These are phyloP conservation scores for Myzus persicae DNA, from an alignment of 1,140 invertebrate genomes.

Conservation along the genomic window DNA sequence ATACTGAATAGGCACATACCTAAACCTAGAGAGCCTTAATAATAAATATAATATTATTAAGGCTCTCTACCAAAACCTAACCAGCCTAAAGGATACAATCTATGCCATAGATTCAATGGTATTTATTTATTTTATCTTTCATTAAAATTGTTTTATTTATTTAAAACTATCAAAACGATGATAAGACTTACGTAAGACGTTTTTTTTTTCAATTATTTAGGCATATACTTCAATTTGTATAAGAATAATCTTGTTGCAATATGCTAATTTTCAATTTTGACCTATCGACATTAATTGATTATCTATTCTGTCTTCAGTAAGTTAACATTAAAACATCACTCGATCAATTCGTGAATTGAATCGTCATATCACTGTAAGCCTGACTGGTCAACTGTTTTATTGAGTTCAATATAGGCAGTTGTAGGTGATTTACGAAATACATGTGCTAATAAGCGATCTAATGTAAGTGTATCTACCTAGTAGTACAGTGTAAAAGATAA, in stretches of 20 bases:
- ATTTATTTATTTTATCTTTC: background rate
- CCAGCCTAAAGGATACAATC: background rate
- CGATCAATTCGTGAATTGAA: background rate
- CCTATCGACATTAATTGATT: background rate
- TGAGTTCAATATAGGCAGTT: too few relatives aligned
- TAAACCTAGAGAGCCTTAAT: too few relatives aligned
- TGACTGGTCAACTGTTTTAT: background rate
- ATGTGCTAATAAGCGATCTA: background rate
- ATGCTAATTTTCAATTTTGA: background rate
- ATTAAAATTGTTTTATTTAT: background rate
- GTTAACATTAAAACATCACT: background rate
- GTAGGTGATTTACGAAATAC: background rate
- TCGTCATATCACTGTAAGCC: background rate
- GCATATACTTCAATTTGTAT: background rate
- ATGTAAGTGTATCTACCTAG: background rate
- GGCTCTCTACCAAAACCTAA: too few relatives aligned
- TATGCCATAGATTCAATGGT: too few relatives aligned
- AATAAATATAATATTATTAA: too few relatives aligned
- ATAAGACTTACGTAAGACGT: background rate
- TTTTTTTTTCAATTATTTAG: background rate
- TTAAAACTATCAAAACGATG: background rate
- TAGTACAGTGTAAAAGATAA: background rate
- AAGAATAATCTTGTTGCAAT: background rate
- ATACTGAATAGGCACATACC: background rate
- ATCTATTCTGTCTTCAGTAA: background rate